Base-by-base conservation (phyloP, 2,113 vertebrate species). In the Turdus rufiventris region DNA sequence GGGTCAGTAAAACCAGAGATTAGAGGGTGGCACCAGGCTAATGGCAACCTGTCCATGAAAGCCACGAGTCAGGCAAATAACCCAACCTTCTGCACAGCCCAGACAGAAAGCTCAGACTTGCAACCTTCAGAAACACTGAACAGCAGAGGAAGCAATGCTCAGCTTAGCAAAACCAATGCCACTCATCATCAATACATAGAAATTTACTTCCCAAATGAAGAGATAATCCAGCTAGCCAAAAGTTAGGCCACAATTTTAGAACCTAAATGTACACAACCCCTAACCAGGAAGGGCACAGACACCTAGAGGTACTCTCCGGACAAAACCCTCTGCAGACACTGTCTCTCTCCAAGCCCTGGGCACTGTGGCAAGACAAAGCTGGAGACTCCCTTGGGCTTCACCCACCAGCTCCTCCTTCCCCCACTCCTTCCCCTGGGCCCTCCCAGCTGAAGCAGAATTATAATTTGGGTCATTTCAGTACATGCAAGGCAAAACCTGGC, bases 11-110 rank as follows among this genome's bases (percentile, higher is more conserved):
- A 60, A 48, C 12, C 42, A 61, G 54, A 24, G 50, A 28, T 15
- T 16, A 29, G 54, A 58, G 48, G 18, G 51, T 36, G 60, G 61
- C 31, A 34, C 58, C 1, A 5, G 8, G 23, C 31, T 53, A 3
- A 26, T 0, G 9, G 48, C 19, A 33, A 9, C 5, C 1, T 0
- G 1, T 7, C 70, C 48, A 18, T 3, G 12, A 72, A 29, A 91
- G 23, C 28, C 73, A 36, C 0, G 0, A 10, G 25, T 2, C 21
- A 53, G 57, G 48, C 24, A 85, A 76, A 57, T 1, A 45, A 60
- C 4, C 45, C 48, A 89, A 9, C 33, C 19, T 29, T 26, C 85
- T 42, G 11, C 56, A 26, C 21, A 68, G 61, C 25, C 75, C 68
- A 36, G 17, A 10, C 18, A 38, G 62, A 45, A 65, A 65, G 26